phyloP scores from a whole-genome alignment of 1,140 invertebrate genomes.

The Drosophila nigromelanica region DNA sequence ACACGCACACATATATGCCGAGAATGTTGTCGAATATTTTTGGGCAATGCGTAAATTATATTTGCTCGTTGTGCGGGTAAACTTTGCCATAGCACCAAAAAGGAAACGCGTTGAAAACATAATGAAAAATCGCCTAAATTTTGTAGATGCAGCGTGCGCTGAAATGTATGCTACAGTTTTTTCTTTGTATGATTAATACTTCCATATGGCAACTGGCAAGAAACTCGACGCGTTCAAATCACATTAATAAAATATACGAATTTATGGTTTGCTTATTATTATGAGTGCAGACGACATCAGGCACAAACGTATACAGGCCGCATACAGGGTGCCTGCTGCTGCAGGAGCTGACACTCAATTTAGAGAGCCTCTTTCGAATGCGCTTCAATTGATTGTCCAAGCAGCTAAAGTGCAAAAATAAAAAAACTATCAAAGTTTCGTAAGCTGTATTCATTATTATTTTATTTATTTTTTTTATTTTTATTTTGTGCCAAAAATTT shows the following conservation, averaged over 20 bases:
- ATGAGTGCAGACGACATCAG: slow-evolving; percentile 44
- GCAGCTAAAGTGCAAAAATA: neutral
- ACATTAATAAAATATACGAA: slow-evolving; percentile 81
- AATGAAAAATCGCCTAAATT: slow-evolving; percentile 79
- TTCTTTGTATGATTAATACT: slow-evolving; percentile 68
- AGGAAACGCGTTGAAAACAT: slow-evolving; percentile 37
- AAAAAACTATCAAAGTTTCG: no score
- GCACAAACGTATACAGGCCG: slow-evolving; percentile 1
- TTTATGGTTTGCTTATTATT: slow-evolving; percentile 77
- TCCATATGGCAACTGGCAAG: slow-evolving; percentile 70
- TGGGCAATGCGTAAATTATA: slow-evolving; percentile 72
- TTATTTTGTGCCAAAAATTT: neutral
- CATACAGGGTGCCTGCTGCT: slow-evolving; percentile 43
- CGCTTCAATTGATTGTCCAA: slow-evolving; percentile 3
- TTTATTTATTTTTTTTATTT: no score
- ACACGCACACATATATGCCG: neutral
- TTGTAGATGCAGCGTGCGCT: slow-evolving; percentile 50
- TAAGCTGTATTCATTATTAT: neutral
- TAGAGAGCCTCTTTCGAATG: neutral
- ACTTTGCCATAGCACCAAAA: slow-evolving; percentile 39
- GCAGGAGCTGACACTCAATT: neutral
- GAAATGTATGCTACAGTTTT: slow-evolving; percentile 60
- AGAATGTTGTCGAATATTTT: slow-evolving; percentile 57
- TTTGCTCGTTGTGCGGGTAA: slow-evolving; percentile 41
- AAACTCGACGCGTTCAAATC: slow-evolving; percentile 66